Percentiles rank a stretch among this genome's conserved stretches.
Evolutionary conservation across 2,113 vertebrate genomes (phyloP).

Genomic region (Leucoraja erinaceus): DNA sequence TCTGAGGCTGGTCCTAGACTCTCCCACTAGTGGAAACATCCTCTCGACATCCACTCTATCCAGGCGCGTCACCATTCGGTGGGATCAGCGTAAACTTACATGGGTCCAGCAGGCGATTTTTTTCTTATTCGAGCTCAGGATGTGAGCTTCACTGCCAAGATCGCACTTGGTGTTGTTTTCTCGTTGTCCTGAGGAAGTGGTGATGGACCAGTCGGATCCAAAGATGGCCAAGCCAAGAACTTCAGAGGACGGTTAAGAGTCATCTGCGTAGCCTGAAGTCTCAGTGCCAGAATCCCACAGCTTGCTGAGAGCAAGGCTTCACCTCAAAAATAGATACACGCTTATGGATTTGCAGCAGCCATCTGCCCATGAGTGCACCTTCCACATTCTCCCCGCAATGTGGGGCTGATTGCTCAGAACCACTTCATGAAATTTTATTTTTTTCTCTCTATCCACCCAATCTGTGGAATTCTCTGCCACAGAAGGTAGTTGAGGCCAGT

Average conservation of each 20-base stretch:
- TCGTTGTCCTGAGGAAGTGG: not conserved
- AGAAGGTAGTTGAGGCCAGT: too few relatives aligned
- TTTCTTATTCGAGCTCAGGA: not conserved
- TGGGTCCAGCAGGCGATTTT: not conserved
- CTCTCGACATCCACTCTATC: too few relatives aligned
- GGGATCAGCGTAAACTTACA: not conserved
- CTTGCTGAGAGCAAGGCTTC: not conserved
- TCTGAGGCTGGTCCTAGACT: too few relatives aligned
- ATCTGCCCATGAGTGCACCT: not conserved
- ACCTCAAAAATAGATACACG: not conserved
- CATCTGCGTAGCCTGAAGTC: not conserved
- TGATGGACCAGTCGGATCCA: not conserved
- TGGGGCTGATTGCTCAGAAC: not conserved
- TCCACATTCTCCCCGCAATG: not conserved
- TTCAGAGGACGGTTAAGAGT: not conserved
- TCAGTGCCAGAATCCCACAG: not conserved
- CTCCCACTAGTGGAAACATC: too few relatives aligned
- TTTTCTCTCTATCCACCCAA: not conserved
- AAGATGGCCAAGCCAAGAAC: not conserved
- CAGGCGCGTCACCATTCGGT: too few relatives aligned
- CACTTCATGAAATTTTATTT: not conserved
- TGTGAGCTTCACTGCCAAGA: not conserved
- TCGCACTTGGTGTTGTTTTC: not conserved
- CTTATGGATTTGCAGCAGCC: not conserved
- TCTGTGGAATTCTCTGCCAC: too few relatives aligned